Base-by-base conservation (phyloP, 2,888 invertebrate genomes). In the Fissipunctia ypsillon region DNA sequence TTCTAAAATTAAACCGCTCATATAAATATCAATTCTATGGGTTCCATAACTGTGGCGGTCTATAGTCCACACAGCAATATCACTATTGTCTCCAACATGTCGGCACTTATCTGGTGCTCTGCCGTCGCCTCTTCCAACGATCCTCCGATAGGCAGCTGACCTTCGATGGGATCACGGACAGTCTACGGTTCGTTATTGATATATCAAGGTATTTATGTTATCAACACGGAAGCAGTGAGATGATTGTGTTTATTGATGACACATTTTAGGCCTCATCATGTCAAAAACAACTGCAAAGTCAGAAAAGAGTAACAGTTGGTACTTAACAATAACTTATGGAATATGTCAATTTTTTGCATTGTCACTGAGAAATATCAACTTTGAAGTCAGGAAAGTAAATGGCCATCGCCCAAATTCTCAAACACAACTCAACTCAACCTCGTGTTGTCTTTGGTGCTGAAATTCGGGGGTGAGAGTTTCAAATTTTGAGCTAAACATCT, bases 61-160 rank as follows among this genome's bases (percentile, higher is more conserved):
- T 48, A 60, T 10, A 50, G 48, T 60, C 41, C 63, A 52, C 59
- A 38, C 38, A 7, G 9, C 7, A 38, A 6, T 35, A 35, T 60
- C 59, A 48, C 19, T 7, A n/a, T 48, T 80, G 69, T 70, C 59
- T 65, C 31, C 31, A 25, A 80, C 48, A 75, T 70, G 57, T 41
- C 61, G 63, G 16, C 68, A 28, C 12, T 84, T 83, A 83, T 78
- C 83, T 78, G 25, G 31, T 22, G 43, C 43, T 63, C 35, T 54
- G 50, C 54, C 35, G 56, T 66, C 57, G 38, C 19, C 56, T 56
- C 28, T 71, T 64, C 69, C 71, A 43, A 64, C 81, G 64, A 69
- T 63, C 52, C 80, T 22, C 50, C 28, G 80, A 83, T 60, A 80
- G 68, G 41, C 41, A 28, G 25, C 68, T 76, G 83, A 72, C 85